Conservation (phyloP, 2,797 vertebrate species). For the Aldrovandia affinis region DNA sequence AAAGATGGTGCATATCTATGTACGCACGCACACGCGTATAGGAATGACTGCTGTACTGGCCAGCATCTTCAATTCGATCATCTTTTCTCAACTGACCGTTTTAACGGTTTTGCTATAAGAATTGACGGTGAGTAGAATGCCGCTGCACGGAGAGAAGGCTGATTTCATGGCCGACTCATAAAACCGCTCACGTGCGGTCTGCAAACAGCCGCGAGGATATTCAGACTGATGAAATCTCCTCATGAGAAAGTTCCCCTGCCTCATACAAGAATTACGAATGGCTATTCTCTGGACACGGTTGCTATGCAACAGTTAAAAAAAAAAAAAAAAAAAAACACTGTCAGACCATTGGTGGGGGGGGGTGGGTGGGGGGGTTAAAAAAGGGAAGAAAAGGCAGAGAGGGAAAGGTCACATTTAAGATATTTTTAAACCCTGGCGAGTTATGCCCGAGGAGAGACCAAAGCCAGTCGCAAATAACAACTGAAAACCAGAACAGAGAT, state of each 20-base stretch:
- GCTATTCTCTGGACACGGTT: slow-evolving; percentile 35
- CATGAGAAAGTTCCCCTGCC: slow-evolving; percentile 34
- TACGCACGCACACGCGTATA: neutral
- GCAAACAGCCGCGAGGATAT: slow-evolving; percentile 45
- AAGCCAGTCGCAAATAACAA: too few species aligned
- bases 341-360: slow-evolving; percentile 6
- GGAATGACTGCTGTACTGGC: neutral
- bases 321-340: slow-evolving; percentile 8
- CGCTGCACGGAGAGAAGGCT: neutral
- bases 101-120: neutral
- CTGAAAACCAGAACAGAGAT: too few species aligned
- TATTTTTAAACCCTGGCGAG: slow-evolving; percentile 15
- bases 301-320: slow-evolving; percentile 47
- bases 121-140: neutral
- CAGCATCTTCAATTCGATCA: neutral
- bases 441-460: neutral
- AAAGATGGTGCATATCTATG: too few species aligned
- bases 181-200: slow-evolving; percentile 28
- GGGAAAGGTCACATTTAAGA: neutral
- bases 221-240: slow-evolving; percentile 32
- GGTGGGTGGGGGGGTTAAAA: neutral
- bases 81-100: neutral
- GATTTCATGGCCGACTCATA: neutral
- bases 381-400: neutral
- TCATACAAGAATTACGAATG: slow-evolving; percentile 20